Evolutionary conservation across 2,113 vertebrate species (phyloP), one percentile per base, ranked within the genome.

Genomic region (Corythoichthys intestinalis): DNA sequence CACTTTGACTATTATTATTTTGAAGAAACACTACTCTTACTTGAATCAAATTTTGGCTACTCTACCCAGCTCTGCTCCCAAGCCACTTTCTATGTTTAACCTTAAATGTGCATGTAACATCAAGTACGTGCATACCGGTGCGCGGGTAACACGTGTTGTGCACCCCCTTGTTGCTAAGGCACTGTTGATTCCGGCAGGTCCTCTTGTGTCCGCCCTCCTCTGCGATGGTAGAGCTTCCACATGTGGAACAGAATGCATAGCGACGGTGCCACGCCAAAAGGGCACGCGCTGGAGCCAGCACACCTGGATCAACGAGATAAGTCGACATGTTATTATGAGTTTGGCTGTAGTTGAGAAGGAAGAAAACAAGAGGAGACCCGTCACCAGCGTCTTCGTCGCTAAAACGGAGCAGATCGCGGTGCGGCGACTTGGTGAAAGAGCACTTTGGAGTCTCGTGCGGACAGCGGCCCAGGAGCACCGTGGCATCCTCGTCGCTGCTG

Each of bases 121-220:
- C 10, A n/a, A 9, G 50, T 8, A n/a, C 0, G 52, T 1, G 20
- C 93, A 83, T 92, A 96, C 96, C 96, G 38, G 97, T 93, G 92
- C 96, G 92, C 66, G 96, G 97, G 56, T 97, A 98, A 12, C 94
- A 96, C 4, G 96, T 98, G 77, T 95, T 99, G 78, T 98, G 95
- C 68, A 96, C 90, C 0, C 96, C 96, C 11, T 87, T 98, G 39
- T 85, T 89, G 60, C 97, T 98, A 63, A 71, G 82, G 20, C 91
- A 56, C 53, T 34, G 20, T 56, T 56, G 53, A 77, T 91, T 94
- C 60, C 94, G 75, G 70, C 97, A 99, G n/a, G 80, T 93, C 88
- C 94, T 94, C 90, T 95, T 98, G 80, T 98, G 94, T 15, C 96
- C 96, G 0, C 90, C 94, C 67, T 96, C 96, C 82, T 95, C 91